A percentile compares a stretch with the other conserved stretches of the same genome.
phyloP scores from a whole-genome alignment of 2,888 invertebrate species.

The Drosophila vallismaia region DNA sequence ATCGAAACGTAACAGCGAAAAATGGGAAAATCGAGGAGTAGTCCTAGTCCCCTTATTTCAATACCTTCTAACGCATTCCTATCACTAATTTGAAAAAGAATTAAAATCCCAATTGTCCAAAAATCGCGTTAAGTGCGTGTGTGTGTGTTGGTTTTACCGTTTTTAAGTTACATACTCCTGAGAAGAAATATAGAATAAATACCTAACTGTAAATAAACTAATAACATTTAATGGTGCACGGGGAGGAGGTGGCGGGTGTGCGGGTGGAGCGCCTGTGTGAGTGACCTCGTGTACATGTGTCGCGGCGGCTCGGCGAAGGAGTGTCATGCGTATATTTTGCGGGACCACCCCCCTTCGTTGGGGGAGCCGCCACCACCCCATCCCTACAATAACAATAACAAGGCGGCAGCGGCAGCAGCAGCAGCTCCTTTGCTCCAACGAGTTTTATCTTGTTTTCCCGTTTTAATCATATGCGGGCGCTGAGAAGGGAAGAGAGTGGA shows the following conservation, averaged over 20 bases:
- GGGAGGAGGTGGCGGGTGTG: conserved; percentile 21
- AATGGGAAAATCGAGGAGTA: conserved; percentile 58
- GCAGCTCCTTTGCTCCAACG: conserved; percentile 70
- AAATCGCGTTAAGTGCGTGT: conserved; percentile 8
- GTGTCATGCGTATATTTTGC: conserved; percentile 77
- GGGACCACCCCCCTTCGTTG: conserved; percentile 6
- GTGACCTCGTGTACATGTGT: conserved; percentile 75
- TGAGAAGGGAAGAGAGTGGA: conserved; percentile 37
- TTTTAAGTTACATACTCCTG: no score
- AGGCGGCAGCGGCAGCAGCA: conserved; percentile 50
- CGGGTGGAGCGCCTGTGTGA: conserved; percentile 53
- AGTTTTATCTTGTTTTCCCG: conserved; percentile 78
- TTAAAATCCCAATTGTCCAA: conserved; percentile 13
- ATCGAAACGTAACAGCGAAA: conserved; percentile 11
- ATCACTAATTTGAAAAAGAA: conserved; percentile 12
- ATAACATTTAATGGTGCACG: conserved; percentile 51
- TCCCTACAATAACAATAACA: conserved; percentile 36
- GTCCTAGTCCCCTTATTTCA: conserved; percentile 5
- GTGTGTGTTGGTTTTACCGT: background rate
- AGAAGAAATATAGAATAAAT: conserved; percentile 25
- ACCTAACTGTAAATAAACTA: conserved; percentile 68
- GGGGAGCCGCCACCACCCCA: conserved; percentile 6
- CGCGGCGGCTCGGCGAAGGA: conserved; percentile 71
- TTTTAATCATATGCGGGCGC: conserved; percentile 78
- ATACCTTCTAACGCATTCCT: conserved; percentile 19